Evolutionary conservation across 2,797 vertebrate species (phyloP), one percentile per base, ranked within the genome.

Genomic region (Hemibagrus guttatus): DNA sequence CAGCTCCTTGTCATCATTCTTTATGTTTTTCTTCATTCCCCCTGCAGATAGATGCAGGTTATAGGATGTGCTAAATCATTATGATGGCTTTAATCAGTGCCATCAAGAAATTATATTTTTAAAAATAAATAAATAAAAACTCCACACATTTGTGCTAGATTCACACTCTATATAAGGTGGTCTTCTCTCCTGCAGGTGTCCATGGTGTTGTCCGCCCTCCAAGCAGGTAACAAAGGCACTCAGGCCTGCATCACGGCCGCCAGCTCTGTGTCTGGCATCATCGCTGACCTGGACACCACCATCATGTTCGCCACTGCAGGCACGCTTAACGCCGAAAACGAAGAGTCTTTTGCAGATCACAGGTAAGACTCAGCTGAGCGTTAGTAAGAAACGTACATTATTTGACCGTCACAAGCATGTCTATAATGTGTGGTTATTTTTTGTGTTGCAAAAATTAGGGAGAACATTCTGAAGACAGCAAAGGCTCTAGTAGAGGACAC

Each of bases 261-360:
- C 88, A 96, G 97, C 13, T 97, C 98, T 0, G 98, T 99, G 84
- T 98, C 98, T 0, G 98, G 98, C 80, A 99, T 99, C 92, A 99
- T 99, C 6, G 98, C 98, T 3, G 98, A 99, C 93, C 95, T 99
- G 90, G 98, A 99, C 93, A 99, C 98, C 83, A 99, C 98, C 85
- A 99, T 99, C 93, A 99, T 99, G 98, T 99, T 99, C 76, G 98
- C 98, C 39, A 98, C 98, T 0, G 98, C 98, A 4, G 98, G 98
- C 87, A 99, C 98, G 0, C 96, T 99, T 68, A 97, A 97, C 8
- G 96, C 98, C 0, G 98, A 99, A 92, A 98, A 98, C 86, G 98
- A 98, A 0, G 98, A 99, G 92, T 97, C 97, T 0, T 99, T 99
- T 6, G 98, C 98, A 21, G 98, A 99, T 91, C 98, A 99, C 95